Percentiles rank a stretch among this genome's conserved stretches.
Evolutionary conservation across 64 coral and sea anemone genomes (phyloP).

Genomic region (Dendrophyllia cribrosa): DNA sequence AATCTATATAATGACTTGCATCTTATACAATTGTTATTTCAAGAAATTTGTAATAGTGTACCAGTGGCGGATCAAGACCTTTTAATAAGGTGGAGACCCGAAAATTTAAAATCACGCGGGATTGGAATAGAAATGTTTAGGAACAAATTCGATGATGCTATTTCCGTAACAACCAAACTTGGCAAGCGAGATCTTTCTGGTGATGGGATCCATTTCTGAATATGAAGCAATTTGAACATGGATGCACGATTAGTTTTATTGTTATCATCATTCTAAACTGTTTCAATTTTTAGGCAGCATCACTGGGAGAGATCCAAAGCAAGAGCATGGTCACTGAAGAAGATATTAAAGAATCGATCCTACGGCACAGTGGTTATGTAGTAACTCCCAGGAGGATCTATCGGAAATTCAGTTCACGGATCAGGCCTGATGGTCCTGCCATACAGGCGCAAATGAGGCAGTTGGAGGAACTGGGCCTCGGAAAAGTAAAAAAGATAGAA

Average conservation of each 20-base stretch:
- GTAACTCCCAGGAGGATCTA: neutral
- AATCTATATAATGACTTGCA: too few species aligned
- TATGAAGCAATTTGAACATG: neutral
- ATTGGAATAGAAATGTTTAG: too few species aligned
- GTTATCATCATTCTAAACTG: neutral
- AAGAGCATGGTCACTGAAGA: neutral
- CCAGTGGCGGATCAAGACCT: too few species aligned
- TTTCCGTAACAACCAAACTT: too few species aligned
- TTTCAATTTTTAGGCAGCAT: neutral
- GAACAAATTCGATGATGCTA: too few species aligned
- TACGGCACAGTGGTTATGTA: neutral
- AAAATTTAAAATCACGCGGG: too few species aligned
- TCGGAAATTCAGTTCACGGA: neutral
- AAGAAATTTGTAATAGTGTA: too few species aligned
- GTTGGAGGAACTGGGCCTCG: constrained; percentile 19
- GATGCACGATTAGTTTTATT: neutral
- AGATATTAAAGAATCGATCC: neutral
- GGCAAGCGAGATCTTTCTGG: too few species aligned
- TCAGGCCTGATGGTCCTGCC: neutral
- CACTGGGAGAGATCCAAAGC: neutral
- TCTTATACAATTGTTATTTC: too few species aligned
- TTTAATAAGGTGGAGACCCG: too few species aligned
- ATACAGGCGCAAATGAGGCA: neutral
- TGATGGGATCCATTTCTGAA: too few species aligned
- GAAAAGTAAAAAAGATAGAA: neutral